Evolutionary conservation across 2,797 vertebrate genomes (phyloP).

Genomic region (Rallus crepitans): DNA sequence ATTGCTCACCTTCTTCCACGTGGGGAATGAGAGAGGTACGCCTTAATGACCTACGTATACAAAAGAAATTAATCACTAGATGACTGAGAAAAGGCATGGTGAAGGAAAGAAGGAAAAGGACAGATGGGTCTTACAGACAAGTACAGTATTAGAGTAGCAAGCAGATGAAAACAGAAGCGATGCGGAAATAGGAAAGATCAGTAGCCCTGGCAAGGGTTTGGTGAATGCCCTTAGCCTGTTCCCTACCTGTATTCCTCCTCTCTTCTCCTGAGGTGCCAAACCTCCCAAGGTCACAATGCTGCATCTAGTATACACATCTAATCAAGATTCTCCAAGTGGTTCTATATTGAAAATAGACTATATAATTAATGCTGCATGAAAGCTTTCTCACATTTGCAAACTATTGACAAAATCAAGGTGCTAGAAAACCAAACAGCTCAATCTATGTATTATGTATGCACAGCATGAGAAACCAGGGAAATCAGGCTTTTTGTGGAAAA

Average conservation of each 20-base stretch:
- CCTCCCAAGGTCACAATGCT: background rate
- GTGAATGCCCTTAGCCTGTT: background rate
- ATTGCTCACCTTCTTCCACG: background rate
- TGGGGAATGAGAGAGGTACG: background rate
- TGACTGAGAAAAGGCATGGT: background rate
- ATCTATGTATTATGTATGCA: background rate
- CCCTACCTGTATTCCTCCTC: background rate
- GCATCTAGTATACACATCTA: background rate
- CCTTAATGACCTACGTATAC: background rate
- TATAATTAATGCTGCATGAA: background rate
- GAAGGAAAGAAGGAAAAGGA: background rate
- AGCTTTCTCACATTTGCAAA: background rate
- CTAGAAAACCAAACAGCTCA: background rate
- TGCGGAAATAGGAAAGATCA: background rate
- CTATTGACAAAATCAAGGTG: background rate
- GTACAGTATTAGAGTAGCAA: background rate
- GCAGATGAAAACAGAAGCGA: background rate
- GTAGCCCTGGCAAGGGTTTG: background rate
- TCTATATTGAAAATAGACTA: background rate
- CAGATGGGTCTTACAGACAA: background rate
- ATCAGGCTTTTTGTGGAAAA: background rate
- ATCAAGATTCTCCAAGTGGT: background rate
- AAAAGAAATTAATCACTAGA: background rate
- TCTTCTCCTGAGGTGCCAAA: background rate
- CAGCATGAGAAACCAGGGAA: background rate